Evolutionary conservation across 2,888 invertebrate genomes (phyloP), one percentile per base, ranked within the genome.

Genomic region (Mechanitis mazaeus): DNA sequence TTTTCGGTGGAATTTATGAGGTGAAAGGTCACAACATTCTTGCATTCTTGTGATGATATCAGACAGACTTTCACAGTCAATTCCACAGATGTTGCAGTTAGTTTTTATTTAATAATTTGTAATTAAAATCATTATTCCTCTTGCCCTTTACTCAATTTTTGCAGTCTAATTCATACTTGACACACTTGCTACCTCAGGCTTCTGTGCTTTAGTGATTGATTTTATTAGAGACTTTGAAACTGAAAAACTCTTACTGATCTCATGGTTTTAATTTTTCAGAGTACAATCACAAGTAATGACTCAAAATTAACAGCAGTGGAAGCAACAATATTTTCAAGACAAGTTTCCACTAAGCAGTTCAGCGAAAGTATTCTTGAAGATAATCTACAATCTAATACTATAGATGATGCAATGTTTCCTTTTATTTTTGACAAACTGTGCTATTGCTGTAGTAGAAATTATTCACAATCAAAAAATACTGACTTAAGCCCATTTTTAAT

Each of bases 291-390:
- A 58, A 79, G 75, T 6, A 70, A 75, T 35, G 66, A 71, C 71
- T 78, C 75, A 64, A 91, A 75, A 68, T 85, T 89, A 57, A 92
- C 89, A 69, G 94, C 91, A 69, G 90, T 91, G 70, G 92, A 88
- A 85, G 94, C 92, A 7, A 93, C 92, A 3, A 84, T 85, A 59
- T 92, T 93, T 76, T 94, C 94, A 20, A 84, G 79, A 73, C 84
- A 73, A 54, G 77, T 87, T 55, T 90, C 88, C 55, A 71, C 69
- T 55, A 69, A 66, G 64, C 60, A 64, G 63, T 63, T 56, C 63
- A 58, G 58, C 11, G 50, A 38, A 55, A 71, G 47, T 64, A 68
- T 64, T 67, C 47, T 55, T 33, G 61, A 66, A 55, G 54, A 69
- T 61, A 56, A 64, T 57, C 55, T 31, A 58, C 62, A 28, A 60